Percentiles rank a stretch among this genome's conserved stretches.
Conservation (phyloP, 2,113 vertebrate species). For the Tragelaphus buxtoni region DNA sequence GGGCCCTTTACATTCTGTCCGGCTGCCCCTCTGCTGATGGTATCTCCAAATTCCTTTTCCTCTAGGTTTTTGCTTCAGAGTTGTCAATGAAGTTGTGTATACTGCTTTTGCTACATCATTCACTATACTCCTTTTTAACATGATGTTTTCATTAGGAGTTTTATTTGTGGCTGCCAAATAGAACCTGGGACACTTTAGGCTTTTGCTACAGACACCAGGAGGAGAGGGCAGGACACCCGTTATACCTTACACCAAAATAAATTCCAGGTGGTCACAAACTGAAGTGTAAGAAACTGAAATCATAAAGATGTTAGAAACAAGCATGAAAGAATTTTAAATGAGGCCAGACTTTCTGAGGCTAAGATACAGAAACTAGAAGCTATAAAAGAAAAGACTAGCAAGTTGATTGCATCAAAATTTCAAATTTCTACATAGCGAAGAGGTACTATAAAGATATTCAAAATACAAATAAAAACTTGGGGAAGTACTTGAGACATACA, state of each 20-base stretch:
- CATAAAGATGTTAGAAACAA: conserved; percentile 17
- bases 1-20: background rate
- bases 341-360: background rate
- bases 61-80: background rate
- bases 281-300: conserved; percentile 5
- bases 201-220: rapidly evolving
- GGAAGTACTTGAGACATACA: background rate
- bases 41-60: background rate
- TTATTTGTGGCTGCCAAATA: background rate
- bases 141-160: background rate
- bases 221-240: rapidly evolving
- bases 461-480: conserved; percentile 10
- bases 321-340: background rate
- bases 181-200: background rate
- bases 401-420: background rate
- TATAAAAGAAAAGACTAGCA: background rate
- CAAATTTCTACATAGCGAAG: background rate
- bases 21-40: background rate
- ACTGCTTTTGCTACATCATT: background rate
- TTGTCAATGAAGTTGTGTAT: background rate
- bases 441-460: background rate
- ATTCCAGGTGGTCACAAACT: conserved; percentile 16
- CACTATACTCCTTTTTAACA: background rate
- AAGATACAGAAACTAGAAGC: background rate
- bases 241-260: background rate